Conservation (phyloP, 2,888 invertebrate species). For the Pilophorus perplexus region DNA sequence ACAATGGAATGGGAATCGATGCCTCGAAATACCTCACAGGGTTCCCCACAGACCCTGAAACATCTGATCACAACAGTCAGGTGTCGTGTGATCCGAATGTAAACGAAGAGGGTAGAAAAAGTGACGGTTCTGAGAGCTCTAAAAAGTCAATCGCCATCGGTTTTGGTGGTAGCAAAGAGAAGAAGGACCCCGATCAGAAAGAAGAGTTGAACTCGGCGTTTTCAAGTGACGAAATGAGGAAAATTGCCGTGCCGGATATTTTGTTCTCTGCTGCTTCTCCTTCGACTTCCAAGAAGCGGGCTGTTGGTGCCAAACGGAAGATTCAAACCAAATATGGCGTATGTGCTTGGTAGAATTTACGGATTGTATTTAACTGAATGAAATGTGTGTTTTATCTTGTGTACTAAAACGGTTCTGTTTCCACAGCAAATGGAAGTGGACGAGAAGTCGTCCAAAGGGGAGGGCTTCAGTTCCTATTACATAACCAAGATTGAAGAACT, state of each 20-base stretch:
- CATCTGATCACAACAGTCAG: no score
- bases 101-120: no score
- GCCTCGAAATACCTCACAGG: not conserved
- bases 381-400: no score
- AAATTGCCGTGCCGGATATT: slow-evolving; percentile 1
- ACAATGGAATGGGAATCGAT: slow-evolving; percentile 14
- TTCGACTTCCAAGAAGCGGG: not conserved
- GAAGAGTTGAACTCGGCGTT: no score
- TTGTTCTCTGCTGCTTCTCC: not conserved
- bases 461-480: slow-evolving; percentile 93
- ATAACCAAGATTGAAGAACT: slow-evolving; percentile 97
- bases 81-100: no score
- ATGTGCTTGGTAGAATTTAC: no score
- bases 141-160: no score
- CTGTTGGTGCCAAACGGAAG: not conserved
- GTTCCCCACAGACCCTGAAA: not conserved
- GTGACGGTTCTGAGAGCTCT: no score
- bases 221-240: not conserved
- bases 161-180: no score
- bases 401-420: no score
- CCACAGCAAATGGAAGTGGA: slow-evolving; percentile 69
- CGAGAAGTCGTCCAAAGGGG: slow-evolving; percentile 64
- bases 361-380: no score
- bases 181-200: no score
- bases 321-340: not conserved